Base-by-base conservation (phyloP, 2,888 invertebrate genomes). In the Chaitophorus viminalis region DNA sequence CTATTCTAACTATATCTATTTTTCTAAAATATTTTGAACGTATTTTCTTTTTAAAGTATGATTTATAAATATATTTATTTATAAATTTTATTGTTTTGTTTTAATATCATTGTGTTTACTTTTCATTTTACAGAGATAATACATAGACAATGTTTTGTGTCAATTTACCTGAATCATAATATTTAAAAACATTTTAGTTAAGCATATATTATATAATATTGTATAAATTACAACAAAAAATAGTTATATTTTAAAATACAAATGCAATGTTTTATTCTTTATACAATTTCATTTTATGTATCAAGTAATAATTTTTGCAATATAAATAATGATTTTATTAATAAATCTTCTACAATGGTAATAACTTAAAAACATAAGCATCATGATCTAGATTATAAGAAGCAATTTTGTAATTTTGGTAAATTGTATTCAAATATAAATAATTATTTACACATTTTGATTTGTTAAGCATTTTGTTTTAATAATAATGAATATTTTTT, bases 101-200 rank as follows among this genome's bases (percentile, higher is more conserved):
- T 25, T 25, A 9, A 21, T 72, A 31, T 72, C 25, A 82, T 21
- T 31, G 0, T 33, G 25, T 72, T 6, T 72, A 52, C 72, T 82
- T 82, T n/a, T 82, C 21, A n/a, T n/a, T n/a, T 82, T 82, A n/a
- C 54, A 82, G 82, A 21, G 82, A 82, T 74, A 82, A 29, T n/a
- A n/a, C n/a, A n/a, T n/a, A n/a, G n/a, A n/a, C 54, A 82, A n/a
- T 82, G 74, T 74, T 74, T 82, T 74, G 54, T 74, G 9, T 36
- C 21, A 29, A 25, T 46, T 29, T 21, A 29, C 18, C n/a, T 18
- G 70, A 72, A 52, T 3, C n/a, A 46, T 82, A 46, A 72, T 52
- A 72, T 72, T 82, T 82, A 21, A 82, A 25, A 21, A 46, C 65
- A n/a, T 70, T 82, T 82, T 46, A 82, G 46, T 70, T 17, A 31